These are phyloP conservation scores for Syrrhaptes paradoxus DNA, from an alignment of 2,113 vertebrate species.

Conservation along the genomic window DNA sequence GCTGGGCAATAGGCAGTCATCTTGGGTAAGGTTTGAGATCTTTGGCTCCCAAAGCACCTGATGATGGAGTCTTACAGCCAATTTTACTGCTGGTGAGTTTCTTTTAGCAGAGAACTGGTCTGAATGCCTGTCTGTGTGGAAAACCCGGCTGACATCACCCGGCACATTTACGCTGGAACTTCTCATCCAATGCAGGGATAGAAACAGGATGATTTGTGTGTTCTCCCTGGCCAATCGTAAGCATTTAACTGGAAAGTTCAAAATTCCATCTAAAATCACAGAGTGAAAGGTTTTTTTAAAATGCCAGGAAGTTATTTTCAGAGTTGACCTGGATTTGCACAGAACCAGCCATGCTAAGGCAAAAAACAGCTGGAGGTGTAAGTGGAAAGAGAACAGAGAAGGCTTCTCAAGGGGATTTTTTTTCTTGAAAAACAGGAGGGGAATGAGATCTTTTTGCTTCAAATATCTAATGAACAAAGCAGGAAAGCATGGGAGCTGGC, in stretches of 20 bases:
- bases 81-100: constrained; percentile 5
- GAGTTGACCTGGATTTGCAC: constrained; percentile 17
- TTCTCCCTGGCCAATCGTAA: not conserved
- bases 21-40: not conserved
- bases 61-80: constrained; percentile 9
- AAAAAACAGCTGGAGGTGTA: not conserved
- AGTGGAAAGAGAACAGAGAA: not conserved
- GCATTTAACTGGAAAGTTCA: not conserved
- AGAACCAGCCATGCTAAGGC: not conserved
- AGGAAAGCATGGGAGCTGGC: not conserved
- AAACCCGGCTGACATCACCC: not conserved
- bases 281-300: not conserved
- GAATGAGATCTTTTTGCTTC: not conserved
- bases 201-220: not conserved
- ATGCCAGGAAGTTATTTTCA: not conserved
- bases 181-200: not conserved
- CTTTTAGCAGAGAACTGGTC: not conserved
- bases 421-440: not conserved
- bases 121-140: not conserved
- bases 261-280: not conserved
- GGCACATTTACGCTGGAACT: not conserved
- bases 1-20: not conserved
- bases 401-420: not conserved
- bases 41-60: not conserved
- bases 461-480: not conserved